These are phyloP conservation scores for Papilio glaucus DNA, from an alignment of 1,140 invertebrate genomes.

Conservation along the genomic window DNA sequence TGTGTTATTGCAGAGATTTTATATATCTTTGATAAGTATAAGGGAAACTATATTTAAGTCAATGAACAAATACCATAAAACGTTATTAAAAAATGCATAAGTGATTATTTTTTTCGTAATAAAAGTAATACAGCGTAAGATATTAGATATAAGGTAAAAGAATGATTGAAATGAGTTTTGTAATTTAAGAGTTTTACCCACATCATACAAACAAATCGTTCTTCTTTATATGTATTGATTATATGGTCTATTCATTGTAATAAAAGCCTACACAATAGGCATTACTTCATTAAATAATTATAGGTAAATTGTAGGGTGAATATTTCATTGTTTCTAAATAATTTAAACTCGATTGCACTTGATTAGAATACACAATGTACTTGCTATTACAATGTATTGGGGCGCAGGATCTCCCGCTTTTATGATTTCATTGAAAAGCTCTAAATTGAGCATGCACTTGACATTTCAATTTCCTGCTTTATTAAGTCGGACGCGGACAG, in stretches of 20 bases:
- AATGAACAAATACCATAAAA: too few species aligned
- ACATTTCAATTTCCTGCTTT: constrained; percentile 70
- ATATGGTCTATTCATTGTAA: neutral
- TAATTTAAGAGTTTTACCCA: too few species aligned
- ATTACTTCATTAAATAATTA: constrained; percentile 8
- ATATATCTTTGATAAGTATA: too few species aligned
- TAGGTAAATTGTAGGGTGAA: neutral
- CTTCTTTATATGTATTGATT: neutral
- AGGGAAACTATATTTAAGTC: neutral
- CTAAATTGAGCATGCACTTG: constrained; percentile 56
- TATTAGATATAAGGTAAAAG: too few species aligned
- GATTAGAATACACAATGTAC: neutral
- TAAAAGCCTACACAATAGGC: neutral
- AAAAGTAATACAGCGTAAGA: too few species aligned
- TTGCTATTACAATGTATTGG: constrained; percentile 13
- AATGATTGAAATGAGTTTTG: too few species aligned
- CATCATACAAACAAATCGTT: neutral
- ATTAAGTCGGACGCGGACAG: constrained; percentile 38
- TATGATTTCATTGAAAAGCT: constrained; percentile 38
- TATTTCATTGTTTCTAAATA: constrained; percentile 1
- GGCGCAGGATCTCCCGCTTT: constrained; percentile 16
- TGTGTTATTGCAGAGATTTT: neutral
- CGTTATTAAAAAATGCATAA: too few species aligned
- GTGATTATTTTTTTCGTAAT: too few species aligned
- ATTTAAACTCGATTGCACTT: neutral